Percentiles rank a stretch among this genome's conserved stretches.
These are phyloP conservation scores for Drosophila rellima DNA, from an alignment of 2,888 invertebrate genomes.

Conservation along the genomic window DNA sequence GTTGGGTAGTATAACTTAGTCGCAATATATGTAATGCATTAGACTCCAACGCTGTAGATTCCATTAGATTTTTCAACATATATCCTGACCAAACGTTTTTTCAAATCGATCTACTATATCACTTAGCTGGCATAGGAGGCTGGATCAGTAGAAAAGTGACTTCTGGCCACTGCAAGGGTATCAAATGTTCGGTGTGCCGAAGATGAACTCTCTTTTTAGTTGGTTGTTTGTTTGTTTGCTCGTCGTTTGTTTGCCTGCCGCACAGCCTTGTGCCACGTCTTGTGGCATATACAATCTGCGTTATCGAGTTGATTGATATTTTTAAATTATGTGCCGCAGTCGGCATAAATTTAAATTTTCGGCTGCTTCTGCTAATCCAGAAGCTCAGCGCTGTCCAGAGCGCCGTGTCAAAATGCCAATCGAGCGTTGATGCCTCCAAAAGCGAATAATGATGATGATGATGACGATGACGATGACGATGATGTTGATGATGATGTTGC, in stretches of 20 bases:
- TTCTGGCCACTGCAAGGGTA: too few species aligned
- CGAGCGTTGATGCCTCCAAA: conserved; percentile 51
- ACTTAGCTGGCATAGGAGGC: too few species aligned
- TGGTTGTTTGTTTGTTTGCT: conserved; percentile 63
- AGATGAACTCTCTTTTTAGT: neutral
- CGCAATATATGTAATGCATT: neutral
- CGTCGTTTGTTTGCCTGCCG: conserved; percentile 55
- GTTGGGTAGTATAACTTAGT: neutral
- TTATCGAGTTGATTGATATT: conserved; percentile 81
- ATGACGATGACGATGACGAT: conserved; percentile 27
- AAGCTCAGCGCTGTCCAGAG: conserved; percentile 57
- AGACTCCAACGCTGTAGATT: too few species aligned
- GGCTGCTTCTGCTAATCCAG: conserved; percentile 72
- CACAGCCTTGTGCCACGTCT: conserved; percentile 14
- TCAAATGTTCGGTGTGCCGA: neutral
- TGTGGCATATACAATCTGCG: conserved; percentile 60
- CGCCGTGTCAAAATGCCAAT: conserved; percentile 80
- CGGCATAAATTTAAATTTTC: conserved; percentile 75
- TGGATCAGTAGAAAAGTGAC: too few species aligned
- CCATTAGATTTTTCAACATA: too few species aligned
- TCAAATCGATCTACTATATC: too few species aligned
- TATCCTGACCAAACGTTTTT: too few species aligned
- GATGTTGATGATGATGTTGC: conserved; percentile 42
- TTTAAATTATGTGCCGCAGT: conserved; percentile 81
- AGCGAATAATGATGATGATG: conserved; percentile 1